Base-by-base conservation (phyloP, 37 sponge, comb jelly and placozoan genomes). In the Ephydatia muelleri region DNA sequence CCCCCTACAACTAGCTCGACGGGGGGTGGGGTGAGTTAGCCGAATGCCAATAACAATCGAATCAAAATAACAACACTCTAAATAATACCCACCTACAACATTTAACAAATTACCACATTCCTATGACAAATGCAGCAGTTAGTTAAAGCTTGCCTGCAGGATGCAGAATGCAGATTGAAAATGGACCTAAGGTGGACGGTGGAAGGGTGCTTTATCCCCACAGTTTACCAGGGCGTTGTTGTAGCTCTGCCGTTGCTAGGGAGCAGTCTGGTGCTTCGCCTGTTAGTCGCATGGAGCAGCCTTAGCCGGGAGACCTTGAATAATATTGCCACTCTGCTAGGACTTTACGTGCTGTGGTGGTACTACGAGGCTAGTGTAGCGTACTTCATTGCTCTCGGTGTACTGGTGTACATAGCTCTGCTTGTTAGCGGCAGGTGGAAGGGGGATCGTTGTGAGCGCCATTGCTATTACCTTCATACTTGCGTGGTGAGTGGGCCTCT, bases 351-450 rank as follows among this genome's bases (percentile, higher is more conserved):
- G 36, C 64, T 93, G 40, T 89, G 87, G 87, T 76, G 72, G 80
- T 86, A 79, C 67, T 86, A 86, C 79, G 84, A 68, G 5, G 28
- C 27, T 9, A 88, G 83, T 72, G 73, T 86, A 11, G 67, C 76
- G 36, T 93, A 89, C 64, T 89, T 89, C 70, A 38, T 86, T 37
- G 65, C 86, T 8, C 78, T 93, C 64, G 70, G 82, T 40, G 73
- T 28, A 12, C n/a, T 89, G 31, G 74, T 86, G 27, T 93, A 93
- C 37, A 27, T 73, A 14, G 33, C 87, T 48, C 49, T 89, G 30
- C 35, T 64, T n/a, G 22, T 69, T 12, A 49, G 81, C 14, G 37
- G 22, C 0, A 47, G 70, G 67, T 57, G 68, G 26, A 85, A 37
- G 49, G 35, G 91, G 91, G 19, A 67, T 57, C 12, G 37, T 37